Base-by-base conservation (phyloP, 2,797 vertebrate genomes). In the Halcyon chelicuti region DNA sequence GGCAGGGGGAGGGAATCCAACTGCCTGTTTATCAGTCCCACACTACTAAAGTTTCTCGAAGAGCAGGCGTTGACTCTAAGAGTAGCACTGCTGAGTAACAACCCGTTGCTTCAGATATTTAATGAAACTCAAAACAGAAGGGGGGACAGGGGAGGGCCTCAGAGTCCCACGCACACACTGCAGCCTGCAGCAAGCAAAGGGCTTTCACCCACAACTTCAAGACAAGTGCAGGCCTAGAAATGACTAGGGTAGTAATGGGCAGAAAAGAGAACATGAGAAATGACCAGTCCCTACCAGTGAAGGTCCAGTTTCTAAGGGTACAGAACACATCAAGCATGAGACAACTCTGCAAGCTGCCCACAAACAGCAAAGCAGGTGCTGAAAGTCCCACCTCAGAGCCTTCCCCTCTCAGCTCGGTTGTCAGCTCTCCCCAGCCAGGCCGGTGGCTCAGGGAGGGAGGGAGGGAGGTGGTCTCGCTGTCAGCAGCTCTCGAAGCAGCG, bases 221-320 rank as follows among this genome's bases (percentile, higher is more conserved):
- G 13, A 10, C 1, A 35, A 46, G 6, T 0, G 1, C 5, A 10
- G 29, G n/a, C 26, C 55, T 25, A 39, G 62, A 75, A 68, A 61
- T 2, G 3, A 11, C 6, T 0, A 3, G 31, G 44, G 23, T 54
- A 49, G 26, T 11, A n/a, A 77, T 0, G 2, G 13, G 16, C 14
- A 4, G 5, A 42, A 52, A 42, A 68, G 57, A n/a, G 29, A 67
- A 71, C 1, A 8, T 0, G 5, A 37, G 25, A 58, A 33, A 29
- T n/a, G 47, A 42, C 6, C 55, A 51, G 71, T 54, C 4, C 25
- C 61, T 14, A 4, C 28, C 39, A 73, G 7, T 0, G 1, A 62
- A 37, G 21, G 52, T 16, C 15, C 29, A 1, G 6, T 26, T 49
- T 44, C 55, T 12, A 33, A 71, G 37, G 35, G 12, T 7, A 42